Conservation (phyloP, 1,140 invertebrate species). For the Platorchestia sp. region DNA sequence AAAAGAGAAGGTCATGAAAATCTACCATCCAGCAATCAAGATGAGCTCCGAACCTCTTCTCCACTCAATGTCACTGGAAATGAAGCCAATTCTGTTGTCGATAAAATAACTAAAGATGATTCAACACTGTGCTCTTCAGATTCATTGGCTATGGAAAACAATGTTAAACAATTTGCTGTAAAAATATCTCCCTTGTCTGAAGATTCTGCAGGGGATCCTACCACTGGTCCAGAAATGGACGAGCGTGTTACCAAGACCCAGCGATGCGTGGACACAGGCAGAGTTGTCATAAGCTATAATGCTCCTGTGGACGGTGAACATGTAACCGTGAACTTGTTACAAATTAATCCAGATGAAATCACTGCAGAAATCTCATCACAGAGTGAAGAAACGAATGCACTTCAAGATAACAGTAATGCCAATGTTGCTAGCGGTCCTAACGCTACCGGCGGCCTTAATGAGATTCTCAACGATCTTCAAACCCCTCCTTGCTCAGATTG, state of each 20-base stretch:
- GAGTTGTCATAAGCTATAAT: background rate
- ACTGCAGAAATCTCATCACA: background rate
- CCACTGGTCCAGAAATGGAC: background rate
- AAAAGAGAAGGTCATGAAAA: background rate
- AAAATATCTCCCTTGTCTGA: slow-evolving; percentile 1
- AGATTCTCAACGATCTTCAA: background rate
- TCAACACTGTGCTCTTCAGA: background rate
- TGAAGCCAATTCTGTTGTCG: background rate
- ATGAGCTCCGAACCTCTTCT: background rate
- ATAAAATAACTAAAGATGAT: background rate
- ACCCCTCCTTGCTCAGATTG: background rate
- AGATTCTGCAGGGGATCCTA: background rate
- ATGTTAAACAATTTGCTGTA: background rate
- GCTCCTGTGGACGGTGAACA: slow-evolving; percentile 14
- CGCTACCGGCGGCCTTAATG: background rate
- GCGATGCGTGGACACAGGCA: slow-evolving; percentile 5
- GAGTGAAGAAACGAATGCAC: background rate
- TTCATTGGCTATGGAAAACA: background rate
- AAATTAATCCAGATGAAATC: background rate
- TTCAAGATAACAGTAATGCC: background rate
- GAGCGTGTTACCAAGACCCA: background rate
- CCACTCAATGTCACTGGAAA: background rate
- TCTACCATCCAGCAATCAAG: background rate
- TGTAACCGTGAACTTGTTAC: background rate
- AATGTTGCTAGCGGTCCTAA: background rate